These are phyloP conservation scores for Pseudomyrmex pallidus DNA, from an alignment of 1,140 invertebrate genomes.

Conservation along the genomic window DNA sequence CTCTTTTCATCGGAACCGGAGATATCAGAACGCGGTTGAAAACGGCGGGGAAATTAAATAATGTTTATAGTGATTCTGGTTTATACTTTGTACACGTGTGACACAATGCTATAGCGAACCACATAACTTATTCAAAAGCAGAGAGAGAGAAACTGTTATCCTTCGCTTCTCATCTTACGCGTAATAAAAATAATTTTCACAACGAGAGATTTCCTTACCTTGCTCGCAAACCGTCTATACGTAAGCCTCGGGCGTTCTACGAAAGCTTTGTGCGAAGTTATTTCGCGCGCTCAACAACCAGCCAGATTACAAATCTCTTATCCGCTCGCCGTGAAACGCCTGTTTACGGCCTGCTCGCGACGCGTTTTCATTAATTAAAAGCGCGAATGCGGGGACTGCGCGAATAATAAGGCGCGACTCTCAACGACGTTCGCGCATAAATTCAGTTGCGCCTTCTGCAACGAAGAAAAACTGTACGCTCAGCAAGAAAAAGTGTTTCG, in stretches of 20 bases:
- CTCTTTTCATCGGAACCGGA: neutral
- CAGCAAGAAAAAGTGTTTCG: constrained; percentile 56
- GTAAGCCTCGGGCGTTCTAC: neutral
- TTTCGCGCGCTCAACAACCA: neutral
- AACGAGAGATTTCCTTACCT: no score
- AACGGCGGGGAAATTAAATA: neutral
- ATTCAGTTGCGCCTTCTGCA: constrained; percentile 51
- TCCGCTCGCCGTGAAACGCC: neutral
- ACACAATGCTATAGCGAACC: no score
- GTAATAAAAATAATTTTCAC: constrained; percentile 4
- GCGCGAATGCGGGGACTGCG: neutral
- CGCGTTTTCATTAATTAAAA: constrained; percentile 42
- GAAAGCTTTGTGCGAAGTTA: neutral
- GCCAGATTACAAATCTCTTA: neutral
- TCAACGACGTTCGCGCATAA: constrained; percentile 43
- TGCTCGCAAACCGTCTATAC: neutral
- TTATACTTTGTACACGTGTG: no score
- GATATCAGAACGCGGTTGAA: neutral
- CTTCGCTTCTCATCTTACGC: no score
- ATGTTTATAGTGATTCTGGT: neutral
- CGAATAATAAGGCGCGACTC: neutral
- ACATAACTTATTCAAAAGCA: no score
- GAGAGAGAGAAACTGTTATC: no score
- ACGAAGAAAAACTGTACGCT: constrained; percentile 65
- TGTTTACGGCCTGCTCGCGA: neutral